Conservation (phyloP, 2,888 invertebrate species). For the Drosophila prolongata region DNA sequence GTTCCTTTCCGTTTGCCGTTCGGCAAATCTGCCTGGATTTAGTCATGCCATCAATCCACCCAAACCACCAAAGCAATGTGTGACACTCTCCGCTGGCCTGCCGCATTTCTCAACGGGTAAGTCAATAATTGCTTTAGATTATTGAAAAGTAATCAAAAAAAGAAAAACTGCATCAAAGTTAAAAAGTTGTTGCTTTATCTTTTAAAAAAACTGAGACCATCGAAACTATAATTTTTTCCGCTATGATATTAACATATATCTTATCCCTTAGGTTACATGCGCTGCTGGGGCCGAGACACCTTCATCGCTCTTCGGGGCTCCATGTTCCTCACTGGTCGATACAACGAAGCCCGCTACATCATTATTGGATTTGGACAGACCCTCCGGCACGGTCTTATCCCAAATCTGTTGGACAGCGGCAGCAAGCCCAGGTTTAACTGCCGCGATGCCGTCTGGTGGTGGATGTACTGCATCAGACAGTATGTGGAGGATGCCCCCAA, state of each 20-base stretch:
- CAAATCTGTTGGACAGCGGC: slow-evolving; percentile 97
- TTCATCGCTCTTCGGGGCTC: slow-evolving; percentile 97
- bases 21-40: slow-evolving; percentile 91
- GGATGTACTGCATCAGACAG: slow-evolving; percentile 95
- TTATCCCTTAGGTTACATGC: slow-evolving; percentile 93
- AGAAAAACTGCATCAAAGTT: too few relatives aligned
- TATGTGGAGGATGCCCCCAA: slow-evolving; percentile 91
- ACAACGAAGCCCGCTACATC: slow-evolving; percentile 93
- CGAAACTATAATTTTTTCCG: too few relatives aligned
- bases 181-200: too few relatives aligned
- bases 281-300: slow-evolving; percentile 99
- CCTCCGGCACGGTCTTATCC: slow-evolving; percentile 97
- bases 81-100: slow-evolving; percentile 88
- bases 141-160: too few relatives aligned
- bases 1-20: slow-evolving; percentile 90
- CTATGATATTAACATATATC: too few relatives aligned
- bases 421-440: slow-evolving; percentile 95
- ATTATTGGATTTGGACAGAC: slow-evolving; percentile 97
- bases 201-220: too few relatives aligned
- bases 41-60: slow-evolving; percentile 90
- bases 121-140: background rate
- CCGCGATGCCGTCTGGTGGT: slow-evolving; percentile 99
- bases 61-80: slow-evolving; percentile 87
- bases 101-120: slow-evolving; percentile 94
- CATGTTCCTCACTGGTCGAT: slow-evolving; percentile 93